These are phyloP conservation scores for Drosophila birchii DNA, from an alignment of 2,888 invertebrate species.

Conservation along the genomic window DNA sequence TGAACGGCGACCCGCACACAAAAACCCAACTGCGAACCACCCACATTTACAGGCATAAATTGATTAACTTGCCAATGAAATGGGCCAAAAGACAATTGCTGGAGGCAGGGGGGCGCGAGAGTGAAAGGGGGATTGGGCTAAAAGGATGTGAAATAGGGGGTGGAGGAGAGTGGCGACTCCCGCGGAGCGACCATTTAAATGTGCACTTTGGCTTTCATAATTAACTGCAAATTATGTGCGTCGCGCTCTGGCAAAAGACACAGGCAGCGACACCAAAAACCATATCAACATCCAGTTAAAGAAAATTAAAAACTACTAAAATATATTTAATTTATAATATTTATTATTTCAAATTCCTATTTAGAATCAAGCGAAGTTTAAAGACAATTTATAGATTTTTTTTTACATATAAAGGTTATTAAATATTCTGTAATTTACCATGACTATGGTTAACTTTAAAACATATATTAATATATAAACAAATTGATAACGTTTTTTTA, in stretches of 20 bases:
- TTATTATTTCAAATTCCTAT: neutral
- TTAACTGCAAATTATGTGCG: constrained; percentile 51
- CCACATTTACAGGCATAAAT: constrained; percentile 56
- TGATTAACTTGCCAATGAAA: constrained; percentile 50
- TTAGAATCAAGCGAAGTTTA: no score
- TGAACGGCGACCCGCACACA: constrained; percentile 41
- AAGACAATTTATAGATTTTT: no score
- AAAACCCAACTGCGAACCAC: constrained; percentile 24
- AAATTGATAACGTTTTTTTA: no score
- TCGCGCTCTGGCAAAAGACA: constrained; percentile 19
- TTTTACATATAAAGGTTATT: no score
- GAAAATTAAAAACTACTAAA: neutral
- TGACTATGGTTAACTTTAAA: no score
- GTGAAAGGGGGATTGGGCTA: neutral
- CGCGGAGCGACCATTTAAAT: constrained; percentile 58
- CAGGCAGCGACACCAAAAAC: neutral
- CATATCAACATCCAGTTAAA: neutral
- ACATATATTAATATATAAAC: no score
- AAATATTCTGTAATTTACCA: no score
- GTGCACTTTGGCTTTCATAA: constrained; percentile 55
- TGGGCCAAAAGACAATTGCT: constrained; percentile 13
- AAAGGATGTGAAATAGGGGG: neutral
- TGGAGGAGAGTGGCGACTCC: neutral
- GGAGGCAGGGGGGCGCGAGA: neutral
- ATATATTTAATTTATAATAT: neutral